These are phyloP conservation scores for Rattus rattus DNA, from an alignment of 2,113 vertebrate genomes.

Conservation along the genomic window DNA sequence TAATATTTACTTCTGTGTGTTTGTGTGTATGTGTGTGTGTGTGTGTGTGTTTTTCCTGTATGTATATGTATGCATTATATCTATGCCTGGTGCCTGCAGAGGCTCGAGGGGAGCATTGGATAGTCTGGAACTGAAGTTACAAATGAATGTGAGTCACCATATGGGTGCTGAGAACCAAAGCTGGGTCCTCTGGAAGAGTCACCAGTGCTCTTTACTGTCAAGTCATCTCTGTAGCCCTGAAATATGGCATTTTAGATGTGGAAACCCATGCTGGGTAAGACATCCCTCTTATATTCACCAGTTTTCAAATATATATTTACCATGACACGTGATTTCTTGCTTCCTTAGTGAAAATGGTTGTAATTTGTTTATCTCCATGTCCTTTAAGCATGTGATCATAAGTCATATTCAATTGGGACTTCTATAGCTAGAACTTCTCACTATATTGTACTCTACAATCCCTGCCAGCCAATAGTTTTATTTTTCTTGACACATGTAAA, in stretches of 20 bases:
- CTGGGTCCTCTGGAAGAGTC: background rate
- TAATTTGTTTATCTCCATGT: background rate
- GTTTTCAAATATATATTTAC: background rate
- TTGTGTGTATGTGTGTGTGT: no score
- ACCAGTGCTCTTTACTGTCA: background rate
- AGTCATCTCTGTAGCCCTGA: background rate
- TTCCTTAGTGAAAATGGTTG: background rate
- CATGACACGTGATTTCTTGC: background rate
- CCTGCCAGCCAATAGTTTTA: accelerated
- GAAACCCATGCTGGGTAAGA: background rate
- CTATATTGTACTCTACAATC: background rate
- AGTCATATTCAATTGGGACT: background rate
- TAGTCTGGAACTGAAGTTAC: background rate
- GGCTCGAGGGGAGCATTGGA: background rate
- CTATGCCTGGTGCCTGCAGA: background rate
- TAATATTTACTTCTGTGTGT: background rate
- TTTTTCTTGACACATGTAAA: background rate
- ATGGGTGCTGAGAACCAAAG: background rate
- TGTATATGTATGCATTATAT: background rate
- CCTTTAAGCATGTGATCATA: background rate
- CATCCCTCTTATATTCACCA: background rate
- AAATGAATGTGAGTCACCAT: background rate
- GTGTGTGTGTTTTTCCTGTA: no score
- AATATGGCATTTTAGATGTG: background rate
- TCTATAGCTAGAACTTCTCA: background rate